Evolutionary conservation across 2,888 invertebrate genomes (phyloP), one percentile per base, ranked within the genome.

Genomic region (Coelogynopora nodosa): DNA sequence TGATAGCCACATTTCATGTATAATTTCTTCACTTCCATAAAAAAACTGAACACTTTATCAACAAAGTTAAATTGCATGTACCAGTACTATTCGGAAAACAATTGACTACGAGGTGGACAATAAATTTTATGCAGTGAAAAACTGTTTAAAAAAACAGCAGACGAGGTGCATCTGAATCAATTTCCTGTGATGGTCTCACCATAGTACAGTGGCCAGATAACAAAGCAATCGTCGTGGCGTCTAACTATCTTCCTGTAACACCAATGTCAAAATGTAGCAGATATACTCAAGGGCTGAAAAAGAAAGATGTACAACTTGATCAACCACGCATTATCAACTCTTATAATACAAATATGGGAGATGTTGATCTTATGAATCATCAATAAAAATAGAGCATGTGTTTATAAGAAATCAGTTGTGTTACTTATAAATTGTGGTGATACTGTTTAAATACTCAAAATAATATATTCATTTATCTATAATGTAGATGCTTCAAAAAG

Each of bases 351-450:
- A 5, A 82, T 28, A 82, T 82, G 82, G 82, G 82, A 5, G 82
- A 18, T 30, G 82, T 82, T 30, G 82, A 82, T 29, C 82, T 82
- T 2, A 23, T 82, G 82, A 23, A 82, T 82, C 23, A 74, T n/a
- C n/a, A n/a, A n/a, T n/a, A n/a, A n/a, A n/a, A n/a, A n/a, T n/a
- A n/a, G n/a, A n/a, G n/a, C n/a, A n/a, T n/a, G n/a, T n/a, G n/a
- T n/a, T n/a, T n/a, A n/a, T n/a, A n/a, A n/a, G n/a, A n/a, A n/a
- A n/a, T n/a, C n/a, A n/a, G n/a, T n/a, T n/a, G n/a, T n/a, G n/a
- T n/a, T n/a, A n/a, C n/a, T n/a, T n/a, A n/a, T n/a, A n/a, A n/a
- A n/a, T n/a, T n/a, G n/a, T n/a, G n/a, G n/a, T n/a, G n/a, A n/a
- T n/a, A n/a, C n/a, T n/a, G n/a, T n/a, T n/a, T n/a, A n/a, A n/a